Percentiles rank a stretch among this genome's conserved stretches.
Conservation (phyloP, 2,888 invertebrate genomes). For the Xylocampa areola region DNA sequence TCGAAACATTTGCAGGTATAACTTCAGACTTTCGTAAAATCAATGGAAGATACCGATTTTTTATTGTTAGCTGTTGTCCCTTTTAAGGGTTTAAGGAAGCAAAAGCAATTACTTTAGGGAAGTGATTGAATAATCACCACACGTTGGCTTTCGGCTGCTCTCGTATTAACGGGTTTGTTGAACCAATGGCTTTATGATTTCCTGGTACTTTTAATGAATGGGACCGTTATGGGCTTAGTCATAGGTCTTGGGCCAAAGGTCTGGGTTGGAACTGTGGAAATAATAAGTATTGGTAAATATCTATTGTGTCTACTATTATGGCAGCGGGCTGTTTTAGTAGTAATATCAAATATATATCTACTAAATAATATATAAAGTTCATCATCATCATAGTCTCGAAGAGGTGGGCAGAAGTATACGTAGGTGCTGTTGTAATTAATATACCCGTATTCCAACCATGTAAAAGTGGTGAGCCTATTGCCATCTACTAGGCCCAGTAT, state of each 20-base stretch:
- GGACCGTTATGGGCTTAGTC: slow-evolving; percentile 47
- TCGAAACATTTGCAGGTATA: too few relatives aligned
- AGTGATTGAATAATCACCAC: slow-evolving; percentile 54
- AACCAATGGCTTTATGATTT: slow-evolving; percentile 59
- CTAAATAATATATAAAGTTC: too few relatives aligned
- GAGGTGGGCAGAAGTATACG: too few relatives aligned
- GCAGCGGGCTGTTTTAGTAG: too few relatives aligned
- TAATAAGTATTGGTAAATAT: background rate
- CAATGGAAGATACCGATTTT: slow-evolving; percentile 42
- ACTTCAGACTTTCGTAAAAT: slow-evolving; percentile 1
- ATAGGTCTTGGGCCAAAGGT: slow-evolving; percentile 6
- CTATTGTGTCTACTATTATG: background rate
- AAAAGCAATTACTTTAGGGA: slow-evolving; percentile 53
- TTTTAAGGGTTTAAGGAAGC: slow-evolving; percentile 55
- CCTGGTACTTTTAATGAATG: slow-evolving; percentile 52
- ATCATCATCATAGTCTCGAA: too few relatives aligned
- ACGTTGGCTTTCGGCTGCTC: slow-evolving; percentile 55
- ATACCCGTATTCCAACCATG: too few relatives aligned
- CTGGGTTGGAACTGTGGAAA: slow-evolving; percentile 10
- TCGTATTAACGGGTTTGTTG: slow-evolving; percentile 57
- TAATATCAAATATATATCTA: too few relatives aligned
- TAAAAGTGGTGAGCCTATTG: too few relatives aligned
- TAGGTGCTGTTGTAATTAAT: too few relatives aligned
- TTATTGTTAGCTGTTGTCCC: slow-evolving; percentile 43
- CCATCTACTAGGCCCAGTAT: too few relatives aligned